Base-by-base conservation (phyloP, 37 sponge, comb jelly and placozoan species). In the Spongilla lacustris region DNA sequence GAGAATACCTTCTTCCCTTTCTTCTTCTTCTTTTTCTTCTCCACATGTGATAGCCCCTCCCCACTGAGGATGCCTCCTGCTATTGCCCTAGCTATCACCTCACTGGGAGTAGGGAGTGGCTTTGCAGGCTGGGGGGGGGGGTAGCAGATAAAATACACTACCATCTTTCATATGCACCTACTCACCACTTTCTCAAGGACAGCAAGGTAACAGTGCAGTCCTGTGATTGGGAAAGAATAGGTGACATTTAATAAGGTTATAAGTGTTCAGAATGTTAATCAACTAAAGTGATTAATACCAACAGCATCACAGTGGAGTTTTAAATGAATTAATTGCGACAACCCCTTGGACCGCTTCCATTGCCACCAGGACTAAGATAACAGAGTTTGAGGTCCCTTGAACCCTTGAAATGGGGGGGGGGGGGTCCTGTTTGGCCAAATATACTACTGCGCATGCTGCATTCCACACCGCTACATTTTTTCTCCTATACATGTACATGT, bases 31-130 rank as follows among this genome's bases (percentile, higher is more conserved):
- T 85, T 85, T 9, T 75, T 37, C 28, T 71, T 68, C 12, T 26
- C 58, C 58, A 58, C 58, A 58, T 58, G 14, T 22, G 28, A 24
- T 22, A 83, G 37, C 0, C 84, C 91, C 14, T 82, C 83, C 22
- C 81, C 81, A 50, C 58, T 70, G 19, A 92, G 75, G 67, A 92
- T 35, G 1, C 92, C 92, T 23, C 26, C 67, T 27, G 81, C 83
- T 23, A 92, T 76, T 9, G 92, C 92, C 23, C 70, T 67, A 4
- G 80, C 77, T 50, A 92, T 84, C 25, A 92, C 85, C 24, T 84
- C 88, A 26, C 50, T 81, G 29, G 92, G 58, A 0, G 88, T 49
- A 46, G 84, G 68, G 21, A 29, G 36, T 27, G 72, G 68, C 30
- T 30, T 23, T 11, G 24, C 35, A 22, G 73, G 73, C 83, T 83